phyloP scores from a whole-genome alignment of 2,113 vertebrate species.

The Ploceus nigricollis region DNA sequence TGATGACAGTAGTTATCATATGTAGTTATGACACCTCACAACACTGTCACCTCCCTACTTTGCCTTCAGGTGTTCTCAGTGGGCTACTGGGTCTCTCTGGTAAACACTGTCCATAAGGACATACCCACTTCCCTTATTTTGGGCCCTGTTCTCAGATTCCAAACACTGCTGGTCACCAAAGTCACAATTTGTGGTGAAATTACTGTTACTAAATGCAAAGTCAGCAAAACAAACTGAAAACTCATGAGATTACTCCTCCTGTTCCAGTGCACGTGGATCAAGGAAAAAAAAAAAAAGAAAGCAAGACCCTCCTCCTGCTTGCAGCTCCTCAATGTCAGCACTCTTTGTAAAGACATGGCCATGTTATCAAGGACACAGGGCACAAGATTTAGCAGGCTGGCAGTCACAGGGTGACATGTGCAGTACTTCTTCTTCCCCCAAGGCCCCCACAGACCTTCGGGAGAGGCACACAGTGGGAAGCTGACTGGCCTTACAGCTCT shows the following conservation, averaged over 20 bases:
- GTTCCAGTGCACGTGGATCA: neutral
- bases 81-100: neutral
- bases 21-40: neutral
- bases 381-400: neutral
- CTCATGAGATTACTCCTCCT: neutral
- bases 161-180: neutral
- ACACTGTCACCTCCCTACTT: neutral
- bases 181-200: neutral
- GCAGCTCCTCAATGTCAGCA: neutral
- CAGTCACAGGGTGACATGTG: neutral
- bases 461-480: neutral
- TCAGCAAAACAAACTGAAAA: neutral
- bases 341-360: neutral
- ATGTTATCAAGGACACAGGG: neutral
- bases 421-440: neutral
- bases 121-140: neutral
- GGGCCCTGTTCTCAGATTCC: neutral
- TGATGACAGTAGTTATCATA: too few relatives aligned
- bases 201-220: neutral
- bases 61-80: neutral
- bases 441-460: accelerated
- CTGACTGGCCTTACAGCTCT: neutral
- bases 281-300: accelerated
- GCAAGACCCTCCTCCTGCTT: neutral
- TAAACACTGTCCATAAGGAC: neutral